Evolutionary conservation across 1,140 invertebrate genomes (phyloP).

Genomic region (Acromyrmex heyeri): DNA sequence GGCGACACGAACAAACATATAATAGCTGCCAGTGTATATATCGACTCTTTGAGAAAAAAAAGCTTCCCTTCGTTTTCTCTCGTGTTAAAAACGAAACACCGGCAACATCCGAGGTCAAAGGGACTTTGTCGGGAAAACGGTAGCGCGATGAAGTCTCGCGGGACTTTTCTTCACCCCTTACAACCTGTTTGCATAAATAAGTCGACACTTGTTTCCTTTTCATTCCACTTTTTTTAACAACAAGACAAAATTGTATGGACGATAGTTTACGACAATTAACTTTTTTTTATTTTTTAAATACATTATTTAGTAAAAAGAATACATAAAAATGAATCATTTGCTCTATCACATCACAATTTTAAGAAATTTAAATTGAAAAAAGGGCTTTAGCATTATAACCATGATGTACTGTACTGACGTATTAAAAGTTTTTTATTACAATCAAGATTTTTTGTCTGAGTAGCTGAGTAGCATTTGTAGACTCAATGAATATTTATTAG

Average conservation of each 20-base stretch:
- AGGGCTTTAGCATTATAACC: background rate
- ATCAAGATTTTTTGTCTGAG: no score
- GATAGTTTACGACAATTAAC: background rate
- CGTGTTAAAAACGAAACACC: slow-evolving; percentile 43
- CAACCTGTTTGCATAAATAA: slow-evolving; percentile 68
- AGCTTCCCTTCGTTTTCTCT: slow-evolving; percentile 19
- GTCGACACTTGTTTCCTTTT: slow-evolving; percentile 40
- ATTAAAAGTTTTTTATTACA: background rate
- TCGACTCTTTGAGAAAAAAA: slow-evolving; percentile 36
- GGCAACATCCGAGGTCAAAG: slow-evolving; percentile 22
- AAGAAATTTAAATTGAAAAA: background rate
- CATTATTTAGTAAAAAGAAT: background rate
- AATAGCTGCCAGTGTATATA: slow-evolving; percentile 14
- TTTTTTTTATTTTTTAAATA: background rate
- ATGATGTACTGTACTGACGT: background rate
- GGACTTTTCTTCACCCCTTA: slow-evolving; percentile 29
- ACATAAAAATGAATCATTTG: background rate
- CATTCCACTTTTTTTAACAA: background rate
- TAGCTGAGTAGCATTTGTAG: no score
- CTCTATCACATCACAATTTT: background rate
- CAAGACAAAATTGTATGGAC: background rate
- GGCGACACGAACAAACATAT: background rate
- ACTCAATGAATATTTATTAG: no score
- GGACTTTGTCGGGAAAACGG: slow-evolving; percentile 21
- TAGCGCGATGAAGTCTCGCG: slow-evolving; percentile 37